Evolutionary conservation across 2,888 invertebrate genomes (phyloP).

Genomic region (Smittia sp.): DNA sequence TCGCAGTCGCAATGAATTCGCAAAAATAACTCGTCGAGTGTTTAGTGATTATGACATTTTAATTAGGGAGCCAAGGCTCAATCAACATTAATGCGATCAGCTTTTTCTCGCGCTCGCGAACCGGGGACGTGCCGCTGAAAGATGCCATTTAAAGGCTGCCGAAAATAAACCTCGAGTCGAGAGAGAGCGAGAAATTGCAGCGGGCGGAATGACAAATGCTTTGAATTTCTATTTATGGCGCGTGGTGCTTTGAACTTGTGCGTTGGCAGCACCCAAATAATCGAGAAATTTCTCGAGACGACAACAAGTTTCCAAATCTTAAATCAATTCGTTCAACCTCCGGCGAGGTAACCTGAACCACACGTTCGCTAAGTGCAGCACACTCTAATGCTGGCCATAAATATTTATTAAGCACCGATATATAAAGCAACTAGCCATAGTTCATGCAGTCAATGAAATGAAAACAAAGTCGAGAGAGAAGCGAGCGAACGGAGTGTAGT

Average conservation of each 20-base stretch:
- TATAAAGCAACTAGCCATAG: background rate
- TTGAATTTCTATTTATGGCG: slow-evolving; percentile 10
- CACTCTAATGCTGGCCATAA: background rate
- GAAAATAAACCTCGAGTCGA: background rate
- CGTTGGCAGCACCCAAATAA: slow-evolving; percentile 17
- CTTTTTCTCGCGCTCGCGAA: background rate
- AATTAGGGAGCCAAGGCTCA: slow-evolving; percentile 21
- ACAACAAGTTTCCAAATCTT: slow-evolving; percentile 8
- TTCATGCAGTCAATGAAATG: slow-evolving; percentile 10
- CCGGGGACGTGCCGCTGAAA: background rate
- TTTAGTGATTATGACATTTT: slow-evolving; percentile 25
- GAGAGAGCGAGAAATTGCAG: slow-evolving; percentile 3
- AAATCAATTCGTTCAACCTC: background rate
- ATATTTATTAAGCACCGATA: background rate
- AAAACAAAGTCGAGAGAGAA: background rate
- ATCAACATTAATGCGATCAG: background rate
- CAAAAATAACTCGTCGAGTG: background rate
- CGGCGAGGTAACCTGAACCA: background rate
- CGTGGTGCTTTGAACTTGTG: slow-evolving; percentile 24
- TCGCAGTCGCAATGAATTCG: background rate
- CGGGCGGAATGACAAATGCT: slow-evolving; percentile 18
- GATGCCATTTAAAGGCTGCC: slow-evolving; percentile 6
- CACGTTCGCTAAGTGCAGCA: background rate
- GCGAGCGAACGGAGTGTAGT: slow-evolving; percentile 8
- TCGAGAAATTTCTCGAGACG: background rate